A percentile compares a stretch with the other conserved stretches of the same genome.
These are phyloP conservation scores for Silurus meridionalis DNA, from an alignment of 2,113 vertebrate genomes.

Conservation along the genomic window DNA sequence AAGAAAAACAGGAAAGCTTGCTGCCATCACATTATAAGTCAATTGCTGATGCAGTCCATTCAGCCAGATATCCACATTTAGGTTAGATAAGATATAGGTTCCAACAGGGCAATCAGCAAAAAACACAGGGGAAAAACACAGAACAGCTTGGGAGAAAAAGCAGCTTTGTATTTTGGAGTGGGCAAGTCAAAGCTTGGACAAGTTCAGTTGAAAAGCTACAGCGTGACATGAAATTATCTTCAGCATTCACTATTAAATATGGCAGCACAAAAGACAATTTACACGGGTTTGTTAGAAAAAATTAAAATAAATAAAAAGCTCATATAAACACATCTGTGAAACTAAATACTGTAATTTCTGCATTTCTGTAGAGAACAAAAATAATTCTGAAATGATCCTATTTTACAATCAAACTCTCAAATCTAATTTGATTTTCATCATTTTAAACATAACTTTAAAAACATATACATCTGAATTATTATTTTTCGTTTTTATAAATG, in stretches of 20 bases:
- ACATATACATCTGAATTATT: not conserved
- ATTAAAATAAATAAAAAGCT: too few species aligned
- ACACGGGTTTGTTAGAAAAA: too few species aligned
- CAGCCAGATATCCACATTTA: too few species aligned
- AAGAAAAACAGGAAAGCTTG: not conserved
- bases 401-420: not conserved
- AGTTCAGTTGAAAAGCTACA: not conserved
- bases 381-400: too few species aligned
- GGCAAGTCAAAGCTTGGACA: too few species aligned
- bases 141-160: too few species aligned
- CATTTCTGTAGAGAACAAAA: too few species aligned
- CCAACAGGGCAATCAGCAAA: not conserved
- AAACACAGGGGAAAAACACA: too few species aligned
- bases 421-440: not conserved
- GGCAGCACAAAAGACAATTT: not conserved
- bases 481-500: not conserved
- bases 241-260: too few species aligned
- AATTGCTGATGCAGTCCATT: not conserved
- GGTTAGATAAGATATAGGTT: too few species aligned
- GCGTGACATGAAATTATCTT: not conserved
- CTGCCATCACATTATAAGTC: not conserved
- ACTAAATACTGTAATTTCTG: not conserved
- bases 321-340: not conserved
- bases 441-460: not conserved
- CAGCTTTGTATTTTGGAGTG: too few species aligned